Conservation (phyloP, 2,888 invertebrate species). For the Leptarthrus brevirostris region DNA sequence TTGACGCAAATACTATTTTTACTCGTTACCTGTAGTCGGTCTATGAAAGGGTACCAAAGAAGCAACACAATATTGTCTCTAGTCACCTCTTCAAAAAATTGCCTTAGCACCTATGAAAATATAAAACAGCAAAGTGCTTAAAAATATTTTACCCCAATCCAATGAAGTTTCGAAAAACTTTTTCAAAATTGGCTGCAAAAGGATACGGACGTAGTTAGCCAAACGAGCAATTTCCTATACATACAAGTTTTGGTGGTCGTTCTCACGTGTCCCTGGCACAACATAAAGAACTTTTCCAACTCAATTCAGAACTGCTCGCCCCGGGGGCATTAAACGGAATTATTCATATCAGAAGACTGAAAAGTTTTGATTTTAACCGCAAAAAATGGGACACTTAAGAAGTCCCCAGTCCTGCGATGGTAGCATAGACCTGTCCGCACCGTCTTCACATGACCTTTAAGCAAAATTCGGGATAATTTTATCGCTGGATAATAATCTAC, state of each 20-base stretch:
- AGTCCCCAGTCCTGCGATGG: neutral
- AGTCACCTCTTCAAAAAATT: no score
- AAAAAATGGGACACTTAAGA: neutral
- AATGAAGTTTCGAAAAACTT: neutral
- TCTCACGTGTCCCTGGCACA: neutral
- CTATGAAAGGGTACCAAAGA: no score
- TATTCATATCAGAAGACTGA: slow-evolving; percentile 40
- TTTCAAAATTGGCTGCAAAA: slow-evolving; percentile 13
- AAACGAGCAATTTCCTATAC: slow-evolving; percentile 11
- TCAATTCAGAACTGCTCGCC: slow-evolving; percentile 29
- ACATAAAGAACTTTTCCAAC: slow-evolving; percentile 23
- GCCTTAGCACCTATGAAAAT: no score
- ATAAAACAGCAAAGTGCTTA: neutral
- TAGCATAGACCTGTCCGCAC: slow-evolving; percentile 2
- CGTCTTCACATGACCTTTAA: slow-evolving; percentile 2
- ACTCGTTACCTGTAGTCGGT: no score
- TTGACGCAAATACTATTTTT: no score
- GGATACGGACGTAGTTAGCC: slow-evolving; percentile 6
- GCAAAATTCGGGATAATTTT: slow-evolving; percentile 23
- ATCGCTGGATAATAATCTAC: slow-evolving; percentile 32
- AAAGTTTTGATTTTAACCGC: slow-evolving; percentile 21
- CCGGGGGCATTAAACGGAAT: slow-evolving; percentile 29
- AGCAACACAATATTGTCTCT: no score
- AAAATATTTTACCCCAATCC: slow-evolving; percentile 16
- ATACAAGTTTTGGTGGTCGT: slow-evolving; percentile 2